phyloP scores from a whole-genome alignment of 1,140 invertebrate species.

The Hycleus cichorii region DNA sequence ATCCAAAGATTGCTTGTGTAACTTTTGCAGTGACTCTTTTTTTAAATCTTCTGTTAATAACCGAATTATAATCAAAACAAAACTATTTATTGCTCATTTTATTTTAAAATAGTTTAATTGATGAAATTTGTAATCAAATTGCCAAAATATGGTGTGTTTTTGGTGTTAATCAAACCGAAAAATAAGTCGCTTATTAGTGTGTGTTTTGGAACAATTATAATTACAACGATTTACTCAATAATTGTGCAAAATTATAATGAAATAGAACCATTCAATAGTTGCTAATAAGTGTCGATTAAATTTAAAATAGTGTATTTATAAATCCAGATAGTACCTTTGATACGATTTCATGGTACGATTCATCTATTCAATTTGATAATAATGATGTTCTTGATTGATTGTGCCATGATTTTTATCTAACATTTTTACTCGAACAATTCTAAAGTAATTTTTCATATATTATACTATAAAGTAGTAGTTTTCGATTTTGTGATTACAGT shows the following conservation, averaged over 20 bases:
- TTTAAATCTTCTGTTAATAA: neutral
- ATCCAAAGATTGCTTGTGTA: constrained; percentile 32
- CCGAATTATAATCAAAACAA: neutral
- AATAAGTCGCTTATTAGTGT: constrained; percentile 20
- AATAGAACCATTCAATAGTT: constrained; percentile 19
- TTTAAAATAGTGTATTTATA: constrained; percentile 11
- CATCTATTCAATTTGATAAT: neutral
- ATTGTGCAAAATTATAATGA: constrained; percentile 21
- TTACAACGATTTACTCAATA: constrained; percentile 33
- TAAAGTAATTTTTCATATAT: too few species aligned
- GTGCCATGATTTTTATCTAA: constrained; percentile 10
- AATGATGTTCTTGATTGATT: neutral
- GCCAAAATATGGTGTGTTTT: constrained; percentile 6
- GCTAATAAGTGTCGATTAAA: constrained; percentile 20
- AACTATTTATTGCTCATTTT: neutral
- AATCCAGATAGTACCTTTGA: neutral
- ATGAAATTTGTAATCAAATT: constrained; percentile 3
- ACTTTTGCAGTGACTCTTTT: neutral
- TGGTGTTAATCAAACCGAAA: constrained; percentile 15
- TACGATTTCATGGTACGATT: constrained; percentile 7
- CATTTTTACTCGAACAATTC: too few species aligned
- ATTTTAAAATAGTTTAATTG: neutral
- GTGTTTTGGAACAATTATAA: constrained; percentile 22
- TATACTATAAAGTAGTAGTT: neutral
- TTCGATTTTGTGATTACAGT: constrained; percentile 13